Evolutionary conservation across 1,140 invertebrate species (phyloP), one percentile per base, ranked within the genome.

Genomic region (Aphidius ervi): DNA sequence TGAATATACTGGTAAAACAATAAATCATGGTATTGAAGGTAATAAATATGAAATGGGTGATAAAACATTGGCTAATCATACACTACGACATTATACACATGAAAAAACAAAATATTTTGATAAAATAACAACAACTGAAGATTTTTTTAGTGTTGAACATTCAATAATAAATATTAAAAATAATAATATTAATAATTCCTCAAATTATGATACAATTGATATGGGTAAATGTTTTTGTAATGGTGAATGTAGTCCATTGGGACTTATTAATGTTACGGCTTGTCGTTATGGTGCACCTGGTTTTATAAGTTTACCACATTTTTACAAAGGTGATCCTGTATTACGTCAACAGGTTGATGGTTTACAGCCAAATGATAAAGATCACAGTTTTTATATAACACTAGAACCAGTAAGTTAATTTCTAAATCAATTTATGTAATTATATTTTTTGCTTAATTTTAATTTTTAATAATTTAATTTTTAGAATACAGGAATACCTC

Each of bases 261-360:
- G 90, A 4, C 70, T 85, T 5, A 75, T 77, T 5, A 85, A 85
- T 63, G 66, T 81, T 3, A 77, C 75, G 0, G 59, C 72, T 2
- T 83, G 81, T 63, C 76, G 82, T 16, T 80, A 75, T 59, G 86
- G 85, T 23, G 82, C 85, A 5, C 88, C 89, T 1, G 82, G 82
- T 0, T 87, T 86, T 56, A 75, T 87, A 10, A 89, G 88, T 48
- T 81, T 86, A 61, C 89, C 89, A n/a, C 88, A 92, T 75, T 91
- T 90, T 68, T 80, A 84, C 63, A 81, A 82, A 54, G 86, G 78
- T 9, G 86, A 89, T 69, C 78, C 83, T 0, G 72, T 74, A 42
- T 81, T 87, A 8, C 63, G 74, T 7, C 63, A 84, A 4, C 68
- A 70, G 6, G 74, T 90, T 3, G 70, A 70, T 10, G 88, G 88